A percentile compares a stretch with the other conserved stretches of the same genome.
phyloP scores from a whole-genome alignment of 2,113 vertebrate genomes.

The Nibea albiflora region DNA sequence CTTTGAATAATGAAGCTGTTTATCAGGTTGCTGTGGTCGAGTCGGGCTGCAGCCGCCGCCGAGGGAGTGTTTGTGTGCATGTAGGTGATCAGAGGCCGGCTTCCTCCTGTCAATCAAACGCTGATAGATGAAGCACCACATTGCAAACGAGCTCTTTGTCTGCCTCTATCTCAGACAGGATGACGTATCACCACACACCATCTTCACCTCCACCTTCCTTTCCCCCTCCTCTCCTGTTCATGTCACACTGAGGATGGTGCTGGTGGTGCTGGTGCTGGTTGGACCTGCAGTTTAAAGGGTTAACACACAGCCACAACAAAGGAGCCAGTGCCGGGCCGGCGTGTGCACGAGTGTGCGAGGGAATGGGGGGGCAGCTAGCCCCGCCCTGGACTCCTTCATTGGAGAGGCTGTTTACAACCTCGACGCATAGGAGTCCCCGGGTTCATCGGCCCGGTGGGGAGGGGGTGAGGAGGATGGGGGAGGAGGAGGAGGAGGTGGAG shows the following conservation, averaged over 20 bases:
- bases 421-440: constrained; percentile 69
- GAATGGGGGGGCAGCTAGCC: constrained; percentile 43
- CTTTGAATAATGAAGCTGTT: constrained; percentile 7
- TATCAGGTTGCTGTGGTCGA: neutral
- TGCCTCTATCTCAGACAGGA: constrained; percentile 44
- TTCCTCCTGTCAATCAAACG: constrained; percentile 24
- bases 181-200: constrained; percentile 18
- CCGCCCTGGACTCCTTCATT: constrained; percentile 76
- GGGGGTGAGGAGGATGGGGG: constrained; percentile 15
- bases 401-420: constrained; percentile 75
- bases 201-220: constrained; percentile 17
- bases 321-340: constrained; percentile 46
- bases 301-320: constrained; percentile 78
- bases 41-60: neutral
- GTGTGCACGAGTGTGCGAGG: constrained; percentile 14
- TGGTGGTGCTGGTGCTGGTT: neutral
- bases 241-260: constrained; percentile 11
- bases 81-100: constrained; percentile 12
- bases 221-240: neutral
- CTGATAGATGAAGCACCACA: constrained; percentile 7
- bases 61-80: neutral
- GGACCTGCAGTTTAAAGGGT: constrained; percentile 51
- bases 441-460: constrained; percentile 66
- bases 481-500: neutral
- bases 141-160: constrained; percentile 65